These are phyloP conservation scores for Geotrypetes seraphini DNA, from an alignment of 2,797 vertebrate species.

Conservation along the genomic window DNA sequence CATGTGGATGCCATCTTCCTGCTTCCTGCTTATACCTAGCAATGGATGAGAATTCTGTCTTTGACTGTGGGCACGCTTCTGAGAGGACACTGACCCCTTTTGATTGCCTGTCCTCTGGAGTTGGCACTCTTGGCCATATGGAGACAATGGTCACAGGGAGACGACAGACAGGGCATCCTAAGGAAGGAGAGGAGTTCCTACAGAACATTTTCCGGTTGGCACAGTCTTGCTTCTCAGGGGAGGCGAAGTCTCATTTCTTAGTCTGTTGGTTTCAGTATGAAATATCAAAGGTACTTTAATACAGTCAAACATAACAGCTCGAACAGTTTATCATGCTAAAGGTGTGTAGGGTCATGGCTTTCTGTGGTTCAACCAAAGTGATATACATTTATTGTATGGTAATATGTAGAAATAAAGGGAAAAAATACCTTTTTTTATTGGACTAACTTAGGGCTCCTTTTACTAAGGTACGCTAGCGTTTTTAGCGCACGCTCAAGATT, in stretches of 20 bases:
- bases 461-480: no score
- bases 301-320: no score
- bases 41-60: slow-evolving; percentile 69
- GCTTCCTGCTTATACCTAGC: slow-evolving; percentile 53
- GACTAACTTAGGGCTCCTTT: no score
- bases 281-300: slow-evolving; percentile 90
- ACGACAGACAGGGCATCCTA: slow-evolving; percentile 58
- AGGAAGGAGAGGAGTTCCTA: slow-evolving; percentile 80
- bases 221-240: slow-evolving; percentile 53
- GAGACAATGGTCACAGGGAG: slow-evolving; percentile 47
- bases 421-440: no score
- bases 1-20: slow-evolving; percentile 43
- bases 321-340: no score
- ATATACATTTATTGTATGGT: no score
- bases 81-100: slow-evolving; percentile 59
- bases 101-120: slow-evolving; percentile 45
- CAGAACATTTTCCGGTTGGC: slow-evolving; percentile 63
- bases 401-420: no score
- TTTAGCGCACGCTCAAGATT: no score
- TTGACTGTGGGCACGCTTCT: slow-evolving; percentile 38
- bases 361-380: no score
- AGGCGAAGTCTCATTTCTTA: slow-evolving; percentile 58
- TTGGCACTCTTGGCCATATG: slow-evolving; percentile 67
- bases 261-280: slow-evolving; percentile 78
- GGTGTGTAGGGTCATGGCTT: no score